phyloP scores from a whole-genome alignment of 2,888 invertebrate genomes.

The Ectobius pallidus region DNA sequence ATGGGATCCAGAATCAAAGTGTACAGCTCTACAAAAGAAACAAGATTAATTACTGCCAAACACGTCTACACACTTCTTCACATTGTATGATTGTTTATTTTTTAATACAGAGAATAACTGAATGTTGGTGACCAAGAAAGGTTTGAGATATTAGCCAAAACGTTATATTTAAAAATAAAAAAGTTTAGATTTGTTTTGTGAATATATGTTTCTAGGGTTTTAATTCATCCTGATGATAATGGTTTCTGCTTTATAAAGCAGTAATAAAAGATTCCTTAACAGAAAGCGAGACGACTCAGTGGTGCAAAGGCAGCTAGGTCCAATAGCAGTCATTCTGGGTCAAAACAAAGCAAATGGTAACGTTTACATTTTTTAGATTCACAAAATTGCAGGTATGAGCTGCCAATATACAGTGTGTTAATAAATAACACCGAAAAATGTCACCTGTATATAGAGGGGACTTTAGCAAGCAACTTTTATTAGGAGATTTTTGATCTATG shows the following conservation, averaged over 20 bases:
- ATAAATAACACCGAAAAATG: no score
- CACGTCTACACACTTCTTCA: slow-evolving; percentile 45
- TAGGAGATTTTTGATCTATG: no score
- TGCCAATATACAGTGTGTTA: no score
- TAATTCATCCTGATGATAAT: not conserved
- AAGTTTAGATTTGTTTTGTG: no score
- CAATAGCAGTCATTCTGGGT: not conserved
- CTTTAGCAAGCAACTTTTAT: no score
- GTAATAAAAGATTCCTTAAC: not conserved
- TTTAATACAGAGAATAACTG: not conserved
- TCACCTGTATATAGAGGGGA: no score
- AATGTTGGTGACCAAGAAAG: not conserved
- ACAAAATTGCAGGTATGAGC: not conserved
- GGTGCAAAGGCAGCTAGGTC: not conserved
- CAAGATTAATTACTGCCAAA: slow-evolving; percentile 49
- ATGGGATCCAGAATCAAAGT: slow-evolving; percentile 49
- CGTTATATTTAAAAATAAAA: not conserved
- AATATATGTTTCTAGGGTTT: not conserved
- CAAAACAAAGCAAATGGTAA: not conserved
- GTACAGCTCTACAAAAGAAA: slow-evolving; percentile 48
- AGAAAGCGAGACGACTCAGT: no score
- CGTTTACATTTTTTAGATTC: not conserved
- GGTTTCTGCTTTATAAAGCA: not conserved
- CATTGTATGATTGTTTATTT: not conserved
- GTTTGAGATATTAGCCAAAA: not conserved